Conservation (phyloP, 2,888 invertebrate species). For the Urechis unicinctus region DNA sequence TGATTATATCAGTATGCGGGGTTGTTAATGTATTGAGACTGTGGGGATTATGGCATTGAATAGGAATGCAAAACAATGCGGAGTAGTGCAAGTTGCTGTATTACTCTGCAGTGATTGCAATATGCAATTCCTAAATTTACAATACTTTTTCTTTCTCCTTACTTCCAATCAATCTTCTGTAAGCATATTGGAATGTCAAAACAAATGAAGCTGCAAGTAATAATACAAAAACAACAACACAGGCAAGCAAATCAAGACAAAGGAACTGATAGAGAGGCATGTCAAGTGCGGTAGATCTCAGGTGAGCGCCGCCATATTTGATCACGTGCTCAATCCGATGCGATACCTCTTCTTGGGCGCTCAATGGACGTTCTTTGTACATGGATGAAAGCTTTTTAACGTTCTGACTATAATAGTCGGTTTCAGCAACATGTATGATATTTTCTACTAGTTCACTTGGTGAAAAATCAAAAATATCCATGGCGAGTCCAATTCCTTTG, state of each 20-base stretch:
- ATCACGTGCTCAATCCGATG: conserved; percentile 29
- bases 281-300: conserved; percentile 22
- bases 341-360: conserved; percentile 22
- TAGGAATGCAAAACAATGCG: too few species aligned
- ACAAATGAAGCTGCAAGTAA: too few species aligned
- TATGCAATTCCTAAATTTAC: too few species aligned
- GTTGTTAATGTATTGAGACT: too few species aligned
- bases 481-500: conserved; percentile 21
- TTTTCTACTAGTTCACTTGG: conserved; percentile 12
- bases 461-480: conserved; percentile 16
- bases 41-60: too few species aligned
- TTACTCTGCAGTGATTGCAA: too few species aligned
- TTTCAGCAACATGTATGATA: conserved; percentile 17
- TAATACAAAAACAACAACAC: not conserved
- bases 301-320: conserved; percentile 25
- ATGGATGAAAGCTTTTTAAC: conserved; percentile 19
- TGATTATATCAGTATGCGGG: too few species aligned
- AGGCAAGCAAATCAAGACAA: conserved; percentile 17
- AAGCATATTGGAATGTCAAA: too few species aligned
- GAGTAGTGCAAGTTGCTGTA: too few species aligned
- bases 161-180: too few species aligned
- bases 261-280: conserved; percentile 24
- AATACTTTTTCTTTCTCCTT: too few species aligned
- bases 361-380: conserved; percentile 11
- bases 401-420: conserved; percentile 13